phyloP scores from a whole-genome alignment of 92 coral and sea anemone genomes.

The Paramuricea clavata region DNA sequence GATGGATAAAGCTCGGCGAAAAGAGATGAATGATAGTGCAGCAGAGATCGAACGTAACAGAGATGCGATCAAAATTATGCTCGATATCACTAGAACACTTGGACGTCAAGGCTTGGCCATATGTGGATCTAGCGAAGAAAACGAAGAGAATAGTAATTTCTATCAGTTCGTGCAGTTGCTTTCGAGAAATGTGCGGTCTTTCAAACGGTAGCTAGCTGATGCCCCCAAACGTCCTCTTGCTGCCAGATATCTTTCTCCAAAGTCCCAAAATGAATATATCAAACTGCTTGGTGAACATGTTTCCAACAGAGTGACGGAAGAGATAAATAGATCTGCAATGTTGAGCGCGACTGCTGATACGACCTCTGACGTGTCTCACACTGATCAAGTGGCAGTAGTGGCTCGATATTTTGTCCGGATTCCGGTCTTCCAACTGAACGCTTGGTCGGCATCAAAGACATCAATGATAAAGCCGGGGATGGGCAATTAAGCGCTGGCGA shows the following conservation, averaged over 20 bases:
- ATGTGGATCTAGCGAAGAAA: background rate
- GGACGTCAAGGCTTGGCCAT: background rate
- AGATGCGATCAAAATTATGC: background rate
- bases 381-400: slow-evolving; percentile 11
- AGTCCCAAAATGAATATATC: slow-evolving; percentile 23
- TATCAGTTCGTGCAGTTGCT: slow-evolving; percentile 4
- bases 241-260: background rate
- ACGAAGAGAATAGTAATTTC: background rate
- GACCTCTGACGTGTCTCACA: slow-evolving; percentile 13
- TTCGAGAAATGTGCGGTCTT: background rate
- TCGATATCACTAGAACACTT: background rate
- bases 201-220: background rate
- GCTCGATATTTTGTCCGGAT: background rate
- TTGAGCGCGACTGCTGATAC: background rate
- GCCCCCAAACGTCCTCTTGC: slow-evolving; percentile 3
- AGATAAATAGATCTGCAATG: background rate
- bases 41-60: slow-evolving; percentile 10
- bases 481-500: slow-evolving; percentile 16
- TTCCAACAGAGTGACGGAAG: background rate
- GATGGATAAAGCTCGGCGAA: slow-evolving; percentile 5
- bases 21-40: background rate
- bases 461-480: background rate
- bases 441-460: slow-evolving; percentile 1
- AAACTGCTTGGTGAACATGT: slow-evolving; percentile 25
- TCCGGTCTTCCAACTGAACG: background rate